Evolutionary conservation across 2,888 invertebrate species (phyloP).

Genomic region (Nudaria mundana): DNA sequence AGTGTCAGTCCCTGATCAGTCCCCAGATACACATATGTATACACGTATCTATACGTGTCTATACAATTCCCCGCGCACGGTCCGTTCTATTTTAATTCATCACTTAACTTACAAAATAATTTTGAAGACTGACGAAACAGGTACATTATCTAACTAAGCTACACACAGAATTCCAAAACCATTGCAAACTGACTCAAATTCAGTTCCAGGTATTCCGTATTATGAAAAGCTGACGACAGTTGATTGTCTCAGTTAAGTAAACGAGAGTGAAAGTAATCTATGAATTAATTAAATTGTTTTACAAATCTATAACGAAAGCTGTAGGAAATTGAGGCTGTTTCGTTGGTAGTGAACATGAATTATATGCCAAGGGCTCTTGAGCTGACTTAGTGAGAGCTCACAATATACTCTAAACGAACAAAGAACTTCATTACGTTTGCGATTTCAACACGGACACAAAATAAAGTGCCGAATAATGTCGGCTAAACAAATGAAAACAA

Average conservation of each 20-base stretch:
- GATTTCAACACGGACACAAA: slow-evolving; percentile 46
- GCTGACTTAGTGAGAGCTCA: slow-evolving; percentile 30
- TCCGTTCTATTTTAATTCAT: too few relatives aligned
- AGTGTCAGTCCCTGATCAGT: too few relatives aligned
- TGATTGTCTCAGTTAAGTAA: background rate
- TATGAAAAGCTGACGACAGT: background rate
- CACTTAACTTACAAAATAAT: too few relatives aligned
- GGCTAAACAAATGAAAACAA: slow-evolving; percentile 65
- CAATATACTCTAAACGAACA: slow-evolving; percentile 39
- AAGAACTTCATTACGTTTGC: slow-evolving; percentile 57
- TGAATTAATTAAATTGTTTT: slow-evolving; percentile 2
- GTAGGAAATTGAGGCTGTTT: slow-evolving; percentile 17
- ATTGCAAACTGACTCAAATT: background rate
- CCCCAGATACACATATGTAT: too few relatives aligned
- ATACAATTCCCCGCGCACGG: too few relatives aligned
- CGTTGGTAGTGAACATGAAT: slow-evolving; percentile 21
- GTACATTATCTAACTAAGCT: too few relatives aligned
- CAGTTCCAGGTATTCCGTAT: background rate
- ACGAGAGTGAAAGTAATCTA: too few relatives aligned
- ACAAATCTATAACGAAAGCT: slow-evolving; percentile 13
- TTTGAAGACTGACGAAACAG: too few relatives aligned
- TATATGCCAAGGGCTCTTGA: slow-evolving; percentile 26
- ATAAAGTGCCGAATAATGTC: slow-evolving; percentile 62
- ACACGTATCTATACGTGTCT: too few relatives aligned
- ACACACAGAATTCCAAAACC: too few relatives aligned